Evolutionary conservation across 1,140 invertebrate genomes (phyloP), one percentile per base, ranked within the genome.

Genomic region (Papilio machaon): DNA sequence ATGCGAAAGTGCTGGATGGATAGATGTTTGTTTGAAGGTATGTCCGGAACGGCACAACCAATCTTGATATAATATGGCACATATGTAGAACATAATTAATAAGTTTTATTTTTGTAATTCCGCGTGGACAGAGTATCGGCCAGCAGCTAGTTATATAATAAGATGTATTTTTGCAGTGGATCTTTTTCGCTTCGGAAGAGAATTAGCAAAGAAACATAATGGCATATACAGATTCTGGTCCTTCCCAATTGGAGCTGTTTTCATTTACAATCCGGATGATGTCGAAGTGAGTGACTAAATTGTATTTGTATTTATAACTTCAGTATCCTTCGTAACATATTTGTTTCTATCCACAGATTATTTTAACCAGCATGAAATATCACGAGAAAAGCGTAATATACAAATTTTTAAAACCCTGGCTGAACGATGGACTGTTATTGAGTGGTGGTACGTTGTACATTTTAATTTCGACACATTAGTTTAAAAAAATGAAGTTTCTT

Each of bases 311-410:
- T 67, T 67, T 35, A 3, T 35, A 35, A 64, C 5, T 23, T 64
- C 0, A 60, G 3, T 64, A 9, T 5, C 4, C 5, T 35, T 35
- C 4, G 2, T 38, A 35, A 67, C 13, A 15, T 67, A n/a, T 67
- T 64, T 64, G 9, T 64, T 23, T 0, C 23, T 13, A 64, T 84
- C 85, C 89, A 17, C 85, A 95, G 94, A 80, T 87, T 46, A 81
- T 97, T 60, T 88, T 97, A 43, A 95, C 94, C 54, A 96, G 95
- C 83, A 94, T 92, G 52, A 96, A 96, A 86, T 90, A 95, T 83
- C 95, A 96, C 73, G 92, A 95, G 76, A 97, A 97, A 90, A 92
- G 95, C 11, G 83, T 89, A 17, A 91, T 95, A 13, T 97, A 97
- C 88, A 91, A 90, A 73, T 96, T 96, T 85, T 85, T 97, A 0